These are phyloP conservation scores for Xyrichtys novacula DNA, from an alignment of 2,797 vertebrate species.

Conservation along the genomic window DNA sequence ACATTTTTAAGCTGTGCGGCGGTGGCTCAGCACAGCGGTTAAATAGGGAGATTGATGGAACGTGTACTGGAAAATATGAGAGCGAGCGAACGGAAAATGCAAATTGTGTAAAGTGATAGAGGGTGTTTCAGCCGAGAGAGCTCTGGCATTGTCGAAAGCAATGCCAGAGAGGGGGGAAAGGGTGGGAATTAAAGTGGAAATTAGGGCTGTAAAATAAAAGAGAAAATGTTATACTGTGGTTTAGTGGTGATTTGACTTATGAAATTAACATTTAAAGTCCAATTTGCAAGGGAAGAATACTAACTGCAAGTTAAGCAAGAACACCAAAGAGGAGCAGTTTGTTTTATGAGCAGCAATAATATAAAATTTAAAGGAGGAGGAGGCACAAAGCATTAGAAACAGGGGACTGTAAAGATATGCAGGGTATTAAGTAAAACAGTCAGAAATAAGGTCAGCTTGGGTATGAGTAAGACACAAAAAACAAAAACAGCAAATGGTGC, in stretches of 20 bases:
- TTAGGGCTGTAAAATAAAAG: constrained; percentile 1
- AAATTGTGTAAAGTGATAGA: constrained; percentile 24
- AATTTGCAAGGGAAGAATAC: constrained; percentile 1
- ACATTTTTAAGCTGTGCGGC: constrained; percentile 59
- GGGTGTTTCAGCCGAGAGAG: neutral
- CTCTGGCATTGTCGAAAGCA: neutral
- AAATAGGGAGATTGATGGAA: constrained; percentile 26
- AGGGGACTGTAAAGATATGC: constrained; percentile 6
- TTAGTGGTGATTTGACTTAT: constrained; percentile 5
- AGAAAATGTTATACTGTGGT: constrained; percentile 1
- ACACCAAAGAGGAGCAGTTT: neutral
- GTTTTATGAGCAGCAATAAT: constrained; percentile 14
- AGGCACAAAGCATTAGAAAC: neutral
- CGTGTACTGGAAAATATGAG: constrained; percentile 16
- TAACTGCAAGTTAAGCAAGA: neutral
- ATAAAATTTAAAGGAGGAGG: neutral
- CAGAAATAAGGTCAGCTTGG: neutral
- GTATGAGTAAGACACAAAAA: too few relatives aligned
- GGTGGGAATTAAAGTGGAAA: neutral
- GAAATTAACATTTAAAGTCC: neutral
- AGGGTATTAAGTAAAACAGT: constrained; percentile 6
- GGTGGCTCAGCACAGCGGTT: constrained; percentile 25
- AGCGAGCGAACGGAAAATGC: constrained; percentile 16
- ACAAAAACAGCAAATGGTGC: neutral
- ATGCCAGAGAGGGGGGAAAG: neutral